These are phyloP conservation scores for Seriola dumerili DNA, from an alignment of 2,113 vertebrate species.

Conservation along the genomic window DNA sequence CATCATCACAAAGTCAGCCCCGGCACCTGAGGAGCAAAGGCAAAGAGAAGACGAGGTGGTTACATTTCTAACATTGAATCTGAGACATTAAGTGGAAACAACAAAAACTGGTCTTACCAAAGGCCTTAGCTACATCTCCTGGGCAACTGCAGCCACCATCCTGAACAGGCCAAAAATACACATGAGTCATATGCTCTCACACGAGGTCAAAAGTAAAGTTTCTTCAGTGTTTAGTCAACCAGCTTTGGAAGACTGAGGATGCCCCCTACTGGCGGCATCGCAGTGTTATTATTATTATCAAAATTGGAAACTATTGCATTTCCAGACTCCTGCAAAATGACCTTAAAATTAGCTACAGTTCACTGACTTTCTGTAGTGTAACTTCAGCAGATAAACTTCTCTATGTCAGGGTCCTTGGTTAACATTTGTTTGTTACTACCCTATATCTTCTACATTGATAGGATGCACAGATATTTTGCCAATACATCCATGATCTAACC, in stretches of 20 bases:
- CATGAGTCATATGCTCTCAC: neutral
- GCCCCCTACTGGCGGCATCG: slow-evolving; percentile 60
- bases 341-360: neutral
- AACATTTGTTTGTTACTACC: neutral
- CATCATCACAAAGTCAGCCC: slow-evolving; percentile 98
- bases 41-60: neutral
- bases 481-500: neutral
- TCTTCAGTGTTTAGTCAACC: neutral
- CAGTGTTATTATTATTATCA: neutral
- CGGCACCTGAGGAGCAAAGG: slow-evolving; percentile 87
- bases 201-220: neutral
- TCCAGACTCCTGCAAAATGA: neutral
- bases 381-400: neutral
- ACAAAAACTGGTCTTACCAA: slow-evolving; percentile 86
- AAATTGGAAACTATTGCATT: neutral
- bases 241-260: slow-evolving; percentile 23
- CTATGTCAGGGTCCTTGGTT: neutral
- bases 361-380: neutral
- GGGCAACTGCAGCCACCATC: slow-evolving; percentile 98
- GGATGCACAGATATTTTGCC: neutral
- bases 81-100: neutral
- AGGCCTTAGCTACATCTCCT: slow-evolving; percentile 98
- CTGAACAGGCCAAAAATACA: slow-evolving; percentile 71
- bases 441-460: neutral
- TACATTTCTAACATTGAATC: neutral